A percentile compares a stretch with the other conserved stretches of the same genome.
phyloP scores from a whole-genome alignment of 2,113 vertebrate species.

The Anolis sagrei region DNA sequence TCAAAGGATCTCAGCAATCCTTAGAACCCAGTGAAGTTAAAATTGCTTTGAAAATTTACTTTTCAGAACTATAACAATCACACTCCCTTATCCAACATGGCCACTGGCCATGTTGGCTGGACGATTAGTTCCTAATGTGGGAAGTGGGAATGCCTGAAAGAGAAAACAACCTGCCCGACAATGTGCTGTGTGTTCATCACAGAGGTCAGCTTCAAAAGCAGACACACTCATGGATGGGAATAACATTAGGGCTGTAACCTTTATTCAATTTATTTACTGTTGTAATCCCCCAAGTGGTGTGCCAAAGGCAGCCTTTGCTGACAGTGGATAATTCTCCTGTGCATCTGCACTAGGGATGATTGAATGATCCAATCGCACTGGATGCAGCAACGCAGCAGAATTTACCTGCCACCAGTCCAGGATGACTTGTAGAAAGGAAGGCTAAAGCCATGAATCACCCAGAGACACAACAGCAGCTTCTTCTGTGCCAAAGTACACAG shows the following conservation, averaged over 20 bases:
- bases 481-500: background rate
- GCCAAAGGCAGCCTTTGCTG: background rate
- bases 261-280: background rate
- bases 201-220: slow-evolving; percentile 7
- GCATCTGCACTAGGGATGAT: background rate
- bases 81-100: no score
- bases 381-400: background rate
- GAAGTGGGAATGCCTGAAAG: no score
- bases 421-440: background rate
- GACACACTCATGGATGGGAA: background rate
- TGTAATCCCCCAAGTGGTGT: background rate
- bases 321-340: slow-evolving; percentile 4
- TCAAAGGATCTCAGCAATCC: background rate
- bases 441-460: background rate
- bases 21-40: background rate
- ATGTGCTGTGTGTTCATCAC: background rate
- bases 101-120: no score
- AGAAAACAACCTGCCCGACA: background rate
- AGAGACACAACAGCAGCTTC: background rate
- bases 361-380: background rate
- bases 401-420: background rate
- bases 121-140: background rate
- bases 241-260: background rate
- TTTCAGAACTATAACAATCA: no score
- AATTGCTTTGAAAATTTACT: no score